A percentile compares a stretch with the other conserved stretches of the same genome.
Evolutionary conservation across 2,113 vertebrate species (phyloP).

Genomic region (Sminthopsis crassicaudata): DNA sequence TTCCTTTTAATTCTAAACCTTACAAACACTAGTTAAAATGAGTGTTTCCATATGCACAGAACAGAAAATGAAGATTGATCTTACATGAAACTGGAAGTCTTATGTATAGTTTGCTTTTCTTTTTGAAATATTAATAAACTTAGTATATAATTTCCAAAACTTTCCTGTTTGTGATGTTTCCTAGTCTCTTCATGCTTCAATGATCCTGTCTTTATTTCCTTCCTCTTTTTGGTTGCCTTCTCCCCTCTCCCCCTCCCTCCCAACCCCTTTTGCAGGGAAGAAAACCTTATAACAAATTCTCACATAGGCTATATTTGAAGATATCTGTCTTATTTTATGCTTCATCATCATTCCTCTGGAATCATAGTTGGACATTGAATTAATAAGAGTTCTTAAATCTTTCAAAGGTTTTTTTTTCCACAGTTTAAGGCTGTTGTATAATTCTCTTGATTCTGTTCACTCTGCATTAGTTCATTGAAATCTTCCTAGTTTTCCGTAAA

Average conservation of each 20-base stretch:
- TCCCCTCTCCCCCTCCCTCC: rapidly evolving
- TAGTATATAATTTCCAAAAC: not conserved
- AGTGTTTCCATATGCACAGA: not conserved
- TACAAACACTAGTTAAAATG: not conserved
- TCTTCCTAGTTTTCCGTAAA: not conserved
- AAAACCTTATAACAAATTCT: not conserved
- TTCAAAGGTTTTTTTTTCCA: not conserved
- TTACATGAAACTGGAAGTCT: not conserved
- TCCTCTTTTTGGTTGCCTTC: not conserved
- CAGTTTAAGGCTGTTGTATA: not conserved
- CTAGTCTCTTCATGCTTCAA: not conserved
- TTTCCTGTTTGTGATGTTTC: not conserved
- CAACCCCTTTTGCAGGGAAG: not conserved
- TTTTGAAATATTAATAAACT: not conserved
- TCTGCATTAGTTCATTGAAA: not conserved
- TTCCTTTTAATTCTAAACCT: not conserved
- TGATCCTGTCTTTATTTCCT: not conserved
- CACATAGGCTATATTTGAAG: not conserved
- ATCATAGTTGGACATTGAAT: not conserved
- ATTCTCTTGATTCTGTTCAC: not conserved
- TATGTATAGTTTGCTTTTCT: too few species aligned
- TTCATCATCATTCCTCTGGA: not conserved
- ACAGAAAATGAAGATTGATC: not conserved
- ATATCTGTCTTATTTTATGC: not conserved
- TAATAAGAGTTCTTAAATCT: not conserved